These are phyloP conservation scores for Tenrec ecaudatus DNA, from an alignment of 2,113 vertebrate genomes.

Conservation along the genomic window DNA sequence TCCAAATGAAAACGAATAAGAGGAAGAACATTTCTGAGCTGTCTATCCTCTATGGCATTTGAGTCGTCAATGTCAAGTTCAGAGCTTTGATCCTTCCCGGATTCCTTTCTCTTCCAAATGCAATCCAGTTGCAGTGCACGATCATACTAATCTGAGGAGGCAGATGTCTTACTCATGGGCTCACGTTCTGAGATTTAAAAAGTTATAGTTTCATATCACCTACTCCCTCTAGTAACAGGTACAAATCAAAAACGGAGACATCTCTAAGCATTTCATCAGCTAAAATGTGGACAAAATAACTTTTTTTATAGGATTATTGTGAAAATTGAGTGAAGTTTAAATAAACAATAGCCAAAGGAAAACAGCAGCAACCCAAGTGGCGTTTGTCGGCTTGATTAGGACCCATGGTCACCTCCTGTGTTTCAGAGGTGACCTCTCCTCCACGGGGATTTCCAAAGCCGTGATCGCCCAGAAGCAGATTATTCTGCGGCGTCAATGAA, in stretches of 20 bases:
- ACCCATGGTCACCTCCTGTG: neutral
- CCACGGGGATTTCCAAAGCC: neutral
- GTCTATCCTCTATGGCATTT: neutral
- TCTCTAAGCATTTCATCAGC: neutral
- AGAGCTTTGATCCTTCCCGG: neutral
- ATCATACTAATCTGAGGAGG: neutral
- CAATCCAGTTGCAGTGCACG: neutral
- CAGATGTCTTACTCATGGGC: neutral
- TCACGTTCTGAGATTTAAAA: neutral
- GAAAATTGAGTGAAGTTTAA: neutral
- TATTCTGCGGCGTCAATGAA: neutral
- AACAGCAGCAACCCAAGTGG: no score
- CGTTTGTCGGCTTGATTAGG: no score
- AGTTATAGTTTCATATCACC: neutral
- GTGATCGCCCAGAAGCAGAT: neutral
- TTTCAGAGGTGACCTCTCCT: neutral
- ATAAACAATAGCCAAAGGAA: neutral
- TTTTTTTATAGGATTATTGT: neutral
- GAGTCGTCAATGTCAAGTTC: neutral
- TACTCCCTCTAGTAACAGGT: neutral
- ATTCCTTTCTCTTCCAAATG: neutral
- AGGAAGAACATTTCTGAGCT: neutral
- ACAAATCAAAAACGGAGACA: no score
- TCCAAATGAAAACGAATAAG: neutral
- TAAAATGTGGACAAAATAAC: neutral